Base-by-base conservation (phyloP, 2,888 invertebrate species). In the Alloscopus bannaensis region DNA sequence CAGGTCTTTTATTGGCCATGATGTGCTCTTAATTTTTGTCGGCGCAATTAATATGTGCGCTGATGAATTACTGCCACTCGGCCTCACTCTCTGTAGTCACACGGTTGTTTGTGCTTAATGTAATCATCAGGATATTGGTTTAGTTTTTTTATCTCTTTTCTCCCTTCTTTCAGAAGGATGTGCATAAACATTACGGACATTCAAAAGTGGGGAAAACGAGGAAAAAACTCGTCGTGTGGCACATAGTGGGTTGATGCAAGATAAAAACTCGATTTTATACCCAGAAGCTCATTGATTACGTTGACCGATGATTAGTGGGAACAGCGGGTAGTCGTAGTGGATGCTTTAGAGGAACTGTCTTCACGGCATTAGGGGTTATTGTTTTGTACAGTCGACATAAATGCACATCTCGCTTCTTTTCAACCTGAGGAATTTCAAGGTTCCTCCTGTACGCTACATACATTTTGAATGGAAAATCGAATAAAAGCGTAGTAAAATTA, bases 281-380 rank as follows among this genome's bases (percentile, higher is more conserved):
- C 76, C 76, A 76, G 76, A 62, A 76, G 76, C 76, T 52, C 62
- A 42, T 68, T 59, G 60, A 62, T 65, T 62, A 36, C 45, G 52
- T n/a, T 69, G 69, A 60, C 40, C 60, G 62, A 76, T 76, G 76
- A 76, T 76, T 76, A 76, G 76, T 76, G 69, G 68, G 62, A 76
- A 69, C 76, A 69, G 76, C 68, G 62, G 76, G 76, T 52, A 68
- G 76, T 62, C 60, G 31, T 31, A 26, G 16, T 31, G 47, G 2
- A 11, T 40, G 18, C 40, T 65, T 26, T 45, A 28, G 18, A 18
- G 40, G 40, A 36, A 62, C n/a, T 50, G 50, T 68, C 16, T 52
- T 50, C 22, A 50, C 20, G 50, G n/a, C 4, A 50, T 50, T 36
- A 20, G 16, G 29, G 6, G 28, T 31, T 52, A n/a, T 20, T 22